Base-by-base conservation (phyloP, 2,113 vertebrate species). In the Indicator indicator region DNA sequence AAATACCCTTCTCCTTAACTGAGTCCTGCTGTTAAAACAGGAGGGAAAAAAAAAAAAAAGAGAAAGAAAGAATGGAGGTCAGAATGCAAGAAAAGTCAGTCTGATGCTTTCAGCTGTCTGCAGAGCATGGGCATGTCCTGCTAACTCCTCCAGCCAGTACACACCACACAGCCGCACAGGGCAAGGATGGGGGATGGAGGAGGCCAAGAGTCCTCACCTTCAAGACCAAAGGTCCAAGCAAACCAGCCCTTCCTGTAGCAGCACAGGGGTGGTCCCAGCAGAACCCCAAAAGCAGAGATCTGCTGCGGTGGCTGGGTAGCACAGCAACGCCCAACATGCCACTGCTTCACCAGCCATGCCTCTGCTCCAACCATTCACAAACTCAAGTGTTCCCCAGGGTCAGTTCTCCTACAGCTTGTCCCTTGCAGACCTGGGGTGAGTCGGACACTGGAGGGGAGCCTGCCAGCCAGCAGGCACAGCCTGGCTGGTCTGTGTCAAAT, bases 131-230 rank as follows among this genome's bases (percentile, higher is more conserved):
- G 50, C 46, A 58, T 2, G 2, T 2, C 36, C 33, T 52, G 4
- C 9, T 7, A 21, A 16, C 7, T 52, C 26, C 44, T 67, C 44
- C 44, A 48, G 70, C 24, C 1, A 0, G 6, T 7, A 5, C 2
- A 3, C 50, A 33, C 56, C 48, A 24, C 0, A 0, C 33, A 80
- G 38, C 50, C 5, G 0, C 3, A 40, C 28, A 19, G 0, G 0
- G 62, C 36, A 16, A 71, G 54, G 27, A n/a, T 1, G 2, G 24
- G 21, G 26, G 9, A 75, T 32, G 60, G 59, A 80, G 72, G 38
- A 58, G 30, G 26, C 5, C 28, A 32, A 60, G 59, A 16, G 14
- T 9, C 69, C 59, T 21, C 38, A 46, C 10, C 54, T 32, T 16
- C 11, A 26, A 48, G 48, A 83, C 16, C 44, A 17, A 65, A 85